Percentiles rank a stretch among this genome's conserved stretches.
Evolutionary conservation across 2,888 invertebrate species (phyloP).

Genomic region (Cotesia congregata): DNA sequence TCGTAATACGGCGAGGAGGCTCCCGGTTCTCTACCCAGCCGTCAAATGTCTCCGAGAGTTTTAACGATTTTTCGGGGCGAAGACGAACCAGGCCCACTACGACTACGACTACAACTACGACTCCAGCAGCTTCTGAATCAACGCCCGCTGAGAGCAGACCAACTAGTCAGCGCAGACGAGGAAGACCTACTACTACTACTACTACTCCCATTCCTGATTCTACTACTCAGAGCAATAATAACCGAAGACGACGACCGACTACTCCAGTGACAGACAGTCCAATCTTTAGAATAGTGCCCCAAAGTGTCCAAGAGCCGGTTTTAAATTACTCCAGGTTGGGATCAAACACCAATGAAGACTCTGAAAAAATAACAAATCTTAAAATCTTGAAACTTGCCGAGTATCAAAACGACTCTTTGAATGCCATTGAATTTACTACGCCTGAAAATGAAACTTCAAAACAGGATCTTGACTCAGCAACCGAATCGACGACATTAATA

Average conservation of each 20-base stretch:
- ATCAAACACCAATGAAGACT: constrained; percentile 41
- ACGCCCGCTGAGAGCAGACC: constrained; percentile 11
- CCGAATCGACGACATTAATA: neutral
- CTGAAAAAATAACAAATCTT: constrained; percentile 53
- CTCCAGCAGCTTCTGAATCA: constrained; percentile 23
- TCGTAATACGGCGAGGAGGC: constrained; percentile 45
- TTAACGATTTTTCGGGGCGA: constrained; percentile 7
- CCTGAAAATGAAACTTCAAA: constrained; percentile 8
- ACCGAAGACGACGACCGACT: constrained; percentile 4
- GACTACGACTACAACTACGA: constrained; percentile 19
- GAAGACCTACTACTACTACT: constrained; percentile 39
- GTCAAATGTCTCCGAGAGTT: constrained; percentile 30
- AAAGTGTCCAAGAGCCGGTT: constrained; percentile 21
- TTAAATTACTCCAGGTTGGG: constrained; percentile 38
- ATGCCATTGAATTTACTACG: constrained; percentile 10
- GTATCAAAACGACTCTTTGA: constrained; percentile 41
- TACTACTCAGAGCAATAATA: constrained; percentile 21
- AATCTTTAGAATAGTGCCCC: constrained; percentile 53
- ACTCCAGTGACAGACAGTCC: constrained; percentile 51
- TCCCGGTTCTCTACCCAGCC: constrained; percentile 53
- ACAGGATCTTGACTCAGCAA: constrained; percentile 1
- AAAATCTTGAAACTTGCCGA: constrained; percentile 50
- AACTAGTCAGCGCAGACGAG: constrained; percentile 28
- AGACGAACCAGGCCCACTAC: constrained; percentile 19
- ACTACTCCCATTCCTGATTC: constrained; percentile 32